Percentiles rank a stretch among this genome's conserved stretches.
phyloP scores from a whole-genome alignment of 53 echinoderm and acorn worm species.

The Holothuria leucospilota region DNA sequence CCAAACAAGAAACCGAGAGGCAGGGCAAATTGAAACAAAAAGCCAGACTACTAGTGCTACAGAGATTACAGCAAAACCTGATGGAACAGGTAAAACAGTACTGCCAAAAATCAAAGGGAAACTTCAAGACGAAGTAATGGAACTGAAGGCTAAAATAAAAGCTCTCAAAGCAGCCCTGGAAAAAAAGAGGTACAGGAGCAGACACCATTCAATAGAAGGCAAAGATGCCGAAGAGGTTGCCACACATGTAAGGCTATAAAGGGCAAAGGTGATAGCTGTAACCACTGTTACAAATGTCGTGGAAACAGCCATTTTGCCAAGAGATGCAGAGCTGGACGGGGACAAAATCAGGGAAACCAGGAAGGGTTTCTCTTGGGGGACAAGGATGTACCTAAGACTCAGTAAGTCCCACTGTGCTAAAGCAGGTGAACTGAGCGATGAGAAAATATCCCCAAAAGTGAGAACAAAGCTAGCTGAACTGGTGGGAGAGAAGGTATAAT shows the following conservation, averaged over 20 bases:
- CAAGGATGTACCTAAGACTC: constrained; percentile 24
- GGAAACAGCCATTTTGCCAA: not conserved
- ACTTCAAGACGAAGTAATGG: not conserved
- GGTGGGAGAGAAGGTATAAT: constrained; percentile 25
- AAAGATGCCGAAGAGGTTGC: too few relatives aligned
- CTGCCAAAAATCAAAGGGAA: not conserved
- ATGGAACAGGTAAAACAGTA: not conserved
- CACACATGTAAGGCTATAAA: too few relatives aligned
- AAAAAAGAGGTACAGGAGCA: too few relatives aligned
- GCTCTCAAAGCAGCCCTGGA: too few relatives aligned
- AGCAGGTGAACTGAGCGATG: too few relatives aligned
- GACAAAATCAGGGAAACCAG: constrained; percentile 17
- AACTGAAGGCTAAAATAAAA: not conserved
- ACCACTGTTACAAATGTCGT: constrained; percentile 23
- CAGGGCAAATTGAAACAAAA: too few relatives aligned
- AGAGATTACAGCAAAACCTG: too few relatives aligned
- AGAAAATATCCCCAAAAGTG: not conserved
- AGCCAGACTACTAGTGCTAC: too few relatives aligned
- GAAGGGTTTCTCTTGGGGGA: constrained; percentile 38
- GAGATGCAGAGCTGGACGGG: not conserved
- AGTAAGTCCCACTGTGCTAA: not conserved
- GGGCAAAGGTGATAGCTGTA: not conserved
- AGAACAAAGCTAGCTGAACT: constrained; percentile 8
- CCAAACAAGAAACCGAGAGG: too few relatives aligned
- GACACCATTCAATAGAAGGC: too few relatives aligned